A percentile compares a stretch with the other conserved stretches of the same genome.
These are phyloP conservation scores for Rhaphigaster nebulosa DNA, from an alignment of 2,888 invertebrate genomes.

Conservation along the genomic window DNA sequence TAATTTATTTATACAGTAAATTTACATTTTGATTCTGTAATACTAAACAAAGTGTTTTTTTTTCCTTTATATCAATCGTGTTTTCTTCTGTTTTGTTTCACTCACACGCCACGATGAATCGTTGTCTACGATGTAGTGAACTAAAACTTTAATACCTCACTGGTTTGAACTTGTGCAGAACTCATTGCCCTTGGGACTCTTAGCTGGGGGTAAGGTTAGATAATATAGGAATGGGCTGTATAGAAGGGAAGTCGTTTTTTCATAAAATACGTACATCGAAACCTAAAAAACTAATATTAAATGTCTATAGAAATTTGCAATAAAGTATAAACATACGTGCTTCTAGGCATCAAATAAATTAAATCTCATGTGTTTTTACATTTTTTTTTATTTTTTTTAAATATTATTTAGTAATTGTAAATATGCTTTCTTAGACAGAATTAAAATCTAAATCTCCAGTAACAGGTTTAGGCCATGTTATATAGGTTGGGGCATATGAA, in stretches of 20 bases:
- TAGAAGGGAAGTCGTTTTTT: too few species aligned
- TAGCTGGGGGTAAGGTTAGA: too few species aligned
- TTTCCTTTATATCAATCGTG: too few species aligned
- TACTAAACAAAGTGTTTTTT: too few species aligned
- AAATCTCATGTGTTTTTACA: conserved; percentile 2
- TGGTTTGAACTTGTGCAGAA: not conserved
- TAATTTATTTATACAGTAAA: too few species aligned
- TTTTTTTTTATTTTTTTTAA: not conserved
- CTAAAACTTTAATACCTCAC: not conserved
- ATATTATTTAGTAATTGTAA: not conserved
- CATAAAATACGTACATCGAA: too few species aligned
- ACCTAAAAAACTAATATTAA: too few species aligned
- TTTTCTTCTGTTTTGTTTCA: too few species aligned
- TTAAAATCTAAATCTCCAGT: not conserved
- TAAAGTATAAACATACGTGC: not conserved
- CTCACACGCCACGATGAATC: not conserved
- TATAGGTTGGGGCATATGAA: not conserved
- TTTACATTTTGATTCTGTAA: too few species aligned
- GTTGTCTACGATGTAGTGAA: not conserved
- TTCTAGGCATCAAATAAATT: not conserved
- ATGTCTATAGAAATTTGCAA: not conserved
- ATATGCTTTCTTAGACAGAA: not conserved
- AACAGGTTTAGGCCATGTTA: not conserved
- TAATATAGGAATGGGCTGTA: too few species aligned
- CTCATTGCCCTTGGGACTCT: not conserved